Evolutionary conservation across 2,888 invertebrate species (phyloP), one percentile per base, ranked within the genome.

Genomic region (Spodoptera exigua): DNA sequence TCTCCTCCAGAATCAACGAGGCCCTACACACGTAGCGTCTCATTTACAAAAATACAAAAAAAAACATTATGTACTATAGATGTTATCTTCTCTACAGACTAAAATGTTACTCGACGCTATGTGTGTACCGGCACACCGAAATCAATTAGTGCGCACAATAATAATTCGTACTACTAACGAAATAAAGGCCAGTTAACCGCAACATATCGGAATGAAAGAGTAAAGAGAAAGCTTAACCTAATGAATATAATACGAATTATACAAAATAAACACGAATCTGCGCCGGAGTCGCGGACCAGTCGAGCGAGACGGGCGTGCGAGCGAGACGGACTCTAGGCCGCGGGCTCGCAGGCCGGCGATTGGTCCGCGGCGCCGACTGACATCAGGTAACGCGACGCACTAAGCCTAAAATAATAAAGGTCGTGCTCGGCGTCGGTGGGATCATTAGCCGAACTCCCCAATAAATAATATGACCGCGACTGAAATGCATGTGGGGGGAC

Each of bases 341-440:
- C 27, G 27, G 5, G 27, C 27, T 27, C 37, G 39, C 14, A 3
- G 16, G 17, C 40, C 52, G 7, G 0, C 81, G 78, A 85, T 82
- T 85, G 76, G 74, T 77, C 74, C 81, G 82, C 77, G 74, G 74
- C 79, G 74, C 74, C 82, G 78, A 78, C 85, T 81, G 77, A 70
- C 70, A 86, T 91, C 89, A 92, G 92, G 92, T 93, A 91, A 92
- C 92, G 89, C 88, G 89, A 91, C 88, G 91, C 84, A 84, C 79
- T 84, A 83, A 86, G 84, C 86, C 84, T 88, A 90, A 85, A 84
- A 83, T 85, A 83, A 83, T 81, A 86, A 85, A 81, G 80, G 77
- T 86, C 83, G 88, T 89, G 90, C 88, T 87, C 87, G 88, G 88
- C 91, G 87, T 90, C 93, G 93, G 93, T 92, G 93, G 93, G 93